Conservation (phyloP, 2,113 vertebrate genomes). For the Cygnus buccinator region DNA sequence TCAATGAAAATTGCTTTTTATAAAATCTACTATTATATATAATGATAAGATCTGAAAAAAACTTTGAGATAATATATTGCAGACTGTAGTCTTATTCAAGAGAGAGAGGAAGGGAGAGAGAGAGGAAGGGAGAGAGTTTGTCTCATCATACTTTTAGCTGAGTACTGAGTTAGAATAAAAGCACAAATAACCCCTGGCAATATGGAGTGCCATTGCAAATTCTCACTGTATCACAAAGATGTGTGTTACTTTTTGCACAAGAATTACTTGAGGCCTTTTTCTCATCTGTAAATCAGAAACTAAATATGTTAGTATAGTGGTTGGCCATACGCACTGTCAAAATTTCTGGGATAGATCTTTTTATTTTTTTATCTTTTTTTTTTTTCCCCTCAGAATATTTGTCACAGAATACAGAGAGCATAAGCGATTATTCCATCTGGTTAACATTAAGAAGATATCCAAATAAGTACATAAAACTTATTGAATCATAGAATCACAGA, state of each 20-base stretch:
- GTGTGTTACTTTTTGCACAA: not conserved
- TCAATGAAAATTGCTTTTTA: slow-evolving; percentile 38
- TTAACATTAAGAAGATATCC: not conserved
- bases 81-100: slow-evolving; percentile 7
- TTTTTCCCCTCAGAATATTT: not conserved
- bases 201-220: not conserved
- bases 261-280: slow-evolving; percentile 26
- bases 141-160: slow-evolving; percentile 27
- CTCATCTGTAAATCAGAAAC: slow-evolving; percentile 13
- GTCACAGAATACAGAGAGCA: not conserved
- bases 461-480: not conserved
- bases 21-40: not conserved
- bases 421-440: not conserved
- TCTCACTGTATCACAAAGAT: slow-evolving; percentile 1
- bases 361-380: not conserved
- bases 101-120: not conserved
- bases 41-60: not conserved
- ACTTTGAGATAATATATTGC: not conserved
- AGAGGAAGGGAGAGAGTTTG: not conserved
- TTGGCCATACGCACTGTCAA: not conserved
- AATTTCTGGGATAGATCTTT: not conserved
- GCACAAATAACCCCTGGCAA: slow-evolving; percentile 13
- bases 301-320: not conserved
- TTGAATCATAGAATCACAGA: no score
- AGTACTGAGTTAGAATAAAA: slow-evolving; percentile 47